Evolutionary conservation across 2,113 vertebrate species (phyloP).

Genomic region (Chaetorhynchus papuensis): DNA sequence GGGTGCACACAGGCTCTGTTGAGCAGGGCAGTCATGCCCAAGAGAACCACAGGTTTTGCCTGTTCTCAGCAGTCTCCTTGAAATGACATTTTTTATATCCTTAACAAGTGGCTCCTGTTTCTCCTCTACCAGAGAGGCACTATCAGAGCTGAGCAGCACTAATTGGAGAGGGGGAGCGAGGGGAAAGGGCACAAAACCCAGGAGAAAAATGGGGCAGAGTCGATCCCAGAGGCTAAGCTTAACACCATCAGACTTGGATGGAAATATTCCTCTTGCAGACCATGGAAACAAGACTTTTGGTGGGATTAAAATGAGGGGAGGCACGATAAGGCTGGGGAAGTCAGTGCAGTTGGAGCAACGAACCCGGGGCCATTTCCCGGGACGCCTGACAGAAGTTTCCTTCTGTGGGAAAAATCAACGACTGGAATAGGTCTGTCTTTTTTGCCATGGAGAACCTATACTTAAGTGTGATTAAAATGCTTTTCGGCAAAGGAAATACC

Average conservation of each 20-base stretch:
- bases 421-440: background rate
- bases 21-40: background rate
- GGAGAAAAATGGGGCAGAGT: background rate
- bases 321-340: background rate
- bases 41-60: background rate
- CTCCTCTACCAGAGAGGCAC: background rate
- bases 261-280: background rate
- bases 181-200: background rate
- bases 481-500: conserved; percentile 59
- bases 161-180: background rate
- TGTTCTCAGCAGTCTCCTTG: background rate
- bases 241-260: background rate
- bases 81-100: background rate
- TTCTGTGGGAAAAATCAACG: conserved; percentile 57
- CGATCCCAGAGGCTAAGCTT: background rate
- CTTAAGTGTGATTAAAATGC: conserved; percentile 45
- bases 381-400: background rate
- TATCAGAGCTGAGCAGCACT: background rate
- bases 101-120: background rate
- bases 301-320: background rate
- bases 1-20: rapidly evolving
- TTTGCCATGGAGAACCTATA: conserved; percentile 38
- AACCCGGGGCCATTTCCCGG: background rate
- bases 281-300: background rate
- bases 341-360: background rate